A percentile compares a stretch with the other conserved stretches of the same genome.
phyloP scores from a whole-genome alignment of 2,797 vertebrate genomes.

The Lates japonicus region DNA sequence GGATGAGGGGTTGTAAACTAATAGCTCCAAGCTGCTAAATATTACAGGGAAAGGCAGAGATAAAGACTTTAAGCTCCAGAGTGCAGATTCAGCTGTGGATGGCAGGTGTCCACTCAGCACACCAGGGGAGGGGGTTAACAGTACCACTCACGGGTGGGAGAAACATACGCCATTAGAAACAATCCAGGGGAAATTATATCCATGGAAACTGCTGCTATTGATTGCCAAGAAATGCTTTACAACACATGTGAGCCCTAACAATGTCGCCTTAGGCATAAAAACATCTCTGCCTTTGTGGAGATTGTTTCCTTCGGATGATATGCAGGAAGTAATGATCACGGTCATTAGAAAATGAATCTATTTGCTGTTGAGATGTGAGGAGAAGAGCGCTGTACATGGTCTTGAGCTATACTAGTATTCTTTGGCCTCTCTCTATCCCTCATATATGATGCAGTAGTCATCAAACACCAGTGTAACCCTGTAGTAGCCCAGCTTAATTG shows the following conservation, averaged over 20 bases:
- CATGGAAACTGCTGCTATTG: slow-evolving; percentile 34
- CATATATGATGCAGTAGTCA: slow-evolving; percentile 1
- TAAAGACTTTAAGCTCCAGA: slow-evolving; percentile 66
- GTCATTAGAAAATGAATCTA: neutral
- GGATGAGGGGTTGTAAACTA: slow-evolving; percentile 73
- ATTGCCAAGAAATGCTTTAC: slow-evolving; percentile 38
- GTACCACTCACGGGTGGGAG: slow-evolving; percentile 15
- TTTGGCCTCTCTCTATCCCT: neutral
- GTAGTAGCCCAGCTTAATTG: slow-evolving; percentile 41
- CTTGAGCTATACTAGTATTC: neutral
- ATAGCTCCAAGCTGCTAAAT: slow-evolving; percentile 77
- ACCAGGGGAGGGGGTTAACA: slow-evolving; percentile 14
- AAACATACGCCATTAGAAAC: slow-evolving; percentile 55
- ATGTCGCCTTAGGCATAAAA: slow-evolving; percentile 19
- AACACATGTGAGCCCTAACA: slow-evolving; percentile 1
- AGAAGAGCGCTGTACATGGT: neutral
- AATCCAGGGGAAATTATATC: slow-evolving; percentile 36
- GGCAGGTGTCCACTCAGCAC: slow-evolving; percentile 71
- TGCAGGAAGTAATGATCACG: slow-evolving; percentile 20
- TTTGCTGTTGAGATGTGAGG: neutral
- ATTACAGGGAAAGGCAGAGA: slow-evolving; percentile 60
- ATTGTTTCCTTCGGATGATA: slow-evolving; percentile 5
- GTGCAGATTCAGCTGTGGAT: slow-evolving; percentile 69
- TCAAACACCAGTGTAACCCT: slow-evolving; percentile 32
- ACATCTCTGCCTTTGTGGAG: neutral